phyloP scores from a whole-genome alignment of 1,140 invertebrate genomes.

The Monomorium pharaonis region DNA sequence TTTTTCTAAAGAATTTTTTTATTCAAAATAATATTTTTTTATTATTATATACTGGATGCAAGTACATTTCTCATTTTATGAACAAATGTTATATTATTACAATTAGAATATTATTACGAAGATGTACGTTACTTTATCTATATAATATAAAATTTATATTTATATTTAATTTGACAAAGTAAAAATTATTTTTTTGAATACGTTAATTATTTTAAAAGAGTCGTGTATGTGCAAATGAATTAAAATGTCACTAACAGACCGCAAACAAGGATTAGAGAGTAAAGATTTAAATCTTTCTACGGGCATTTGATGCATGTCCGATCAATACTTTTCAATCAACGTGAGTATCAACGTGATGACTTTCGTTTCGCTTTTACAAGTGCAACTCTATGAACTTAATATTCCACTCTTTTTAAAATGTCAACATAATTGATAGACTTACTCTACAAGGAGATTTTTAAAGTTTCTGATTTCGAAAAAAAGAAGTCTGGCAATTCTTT shows the following conservation, averaged over 20 bases:
- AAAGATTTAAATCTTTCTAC: background rate
- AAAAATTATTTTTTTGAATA: background rate
- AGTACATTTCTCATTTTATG: background rate
- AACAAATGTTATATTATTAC: background rate
- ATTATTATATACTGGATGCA: background rate
- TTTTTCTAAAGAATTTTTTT: background rate
- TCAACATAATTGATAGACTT: background rate
- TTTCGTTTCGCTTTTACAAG: background rate
- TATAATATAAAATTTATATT: background rate
- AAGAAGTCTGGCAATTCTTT: background rate
- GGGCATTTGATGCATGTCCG: background rate
- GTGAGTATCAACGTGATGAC: slow-evolving; percentile 3
- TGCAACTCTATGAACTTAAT: slow-evolving; percentile 1
- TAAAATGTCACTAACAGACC: background rate
- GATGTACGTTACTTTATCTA: background rate
- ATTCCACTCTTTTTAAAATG: background rate
- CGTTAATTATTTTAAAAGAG: background rate
- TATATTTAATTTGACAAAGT: background rate
- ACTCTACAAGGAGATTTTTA: background rate
- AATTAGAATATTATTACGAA: background rate
- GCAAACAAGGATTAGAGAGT: background rate
- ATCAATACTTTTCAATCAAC: slow-evolving; percentile 42
- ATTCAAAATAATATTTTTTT: background rate
- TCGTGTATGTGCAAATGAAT: background rate
- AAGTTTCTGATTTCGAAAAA: background rate